Percentiles rank a stretch among this genome's conserved stretches.
phyloP scores from a whole-genome alignment of 2,113 vertebrate genomes.

The Coptodon bakossiorum region DNA sequence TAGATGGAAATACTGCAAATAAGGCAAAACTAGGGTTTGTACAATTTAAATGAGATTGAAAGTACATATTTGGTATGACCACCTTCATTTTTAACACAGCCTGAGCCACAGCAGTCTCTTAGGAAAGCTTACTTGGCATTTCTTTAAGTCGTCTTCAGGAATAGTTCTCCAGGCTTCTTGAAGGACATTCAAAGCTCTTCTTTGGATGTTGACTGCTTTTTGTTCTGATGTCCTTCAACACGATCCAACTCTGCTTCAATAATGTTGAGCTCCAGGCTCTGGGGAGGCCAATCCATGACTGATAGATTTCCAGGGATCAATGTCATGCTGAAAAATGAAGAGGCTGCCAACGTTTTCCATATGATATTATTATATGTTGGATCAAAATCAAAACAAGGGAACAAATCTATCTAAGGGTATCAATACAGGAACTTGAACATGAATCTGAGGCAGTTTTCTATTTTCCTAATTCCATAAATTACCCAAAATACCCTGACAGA shows the following conservation, averaged over 20 bases:
- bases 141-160: not conserved
- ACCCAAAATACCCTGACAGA: not conserved
- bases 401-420: not conserved
- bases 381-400: not conserved
- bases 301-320: not conserved
- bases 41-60: not conserved
- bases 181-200: not conserved
- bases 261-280: not conserved
- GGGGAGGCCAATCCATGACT: not conserved
- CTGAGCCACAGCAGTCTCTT: not conserved
- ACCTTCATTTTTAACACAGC: not conserved
- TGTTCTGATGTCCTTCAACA: not conserved
- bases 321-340: not conserved
- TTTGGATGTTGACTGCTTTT: not conserved
- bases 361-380: not conserved
- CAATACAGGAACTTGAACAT: not conserved
- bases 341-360: not conserved
- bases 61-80: not conserved
- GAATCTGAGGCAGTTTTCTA: not conserved
- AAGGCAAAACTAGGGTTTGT: not conserved
- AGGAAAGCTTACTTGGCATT: not conserved
- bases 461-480: not conserved
- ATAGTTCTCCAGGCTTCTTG: not conserved
- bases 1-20: not conserved
- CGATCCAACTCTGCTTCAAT: not conserved